phyloP scores from a whole-genome alignment of 1,140 invertebrate species.

The Leptonema lineaticorne region DNA sequence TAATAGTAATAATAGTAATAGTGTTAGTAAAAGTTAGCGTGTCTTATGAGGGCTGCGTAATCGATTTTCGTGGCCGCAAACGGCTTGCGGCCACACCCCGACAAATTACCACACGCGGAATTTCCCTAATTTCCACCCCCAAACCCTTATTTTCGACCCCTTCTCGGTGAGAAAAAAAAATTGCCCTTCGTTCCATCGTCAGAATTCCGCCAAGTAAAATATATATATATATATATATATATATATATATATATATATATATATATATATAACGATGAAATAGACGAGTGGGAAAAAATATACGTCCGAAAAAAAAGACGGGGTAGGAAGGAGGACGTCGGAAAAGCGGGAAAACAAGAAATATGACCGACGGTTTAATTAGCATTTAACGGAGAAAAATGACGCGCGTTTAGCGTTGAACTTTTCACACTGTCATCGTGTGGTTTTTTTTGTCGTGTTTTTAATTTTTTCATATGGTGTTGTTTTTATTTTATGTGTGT shows the following conservation, averaged over 20 bases:
- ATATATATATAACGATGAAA: too few relatives aligned
- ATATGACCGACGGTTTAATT: slow-evolving; percentile 20
- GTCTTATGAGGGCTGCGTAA: slow-evolving; percentile 12
- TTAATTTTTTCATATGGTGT: background rate
- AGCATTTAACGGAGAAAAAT: slow-evolving; percentile 25
- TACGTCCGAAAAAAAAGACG: too few relatives aligned
- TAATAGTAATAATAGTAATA: background rate
- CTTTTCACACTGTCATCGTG: slow-evolving; percentile 18
- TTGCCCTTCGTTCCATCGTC: too few relatives aligned
- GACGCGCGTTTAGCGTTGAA: background rate
- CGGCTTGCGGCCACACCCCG: slow-evolving; percentile 18
- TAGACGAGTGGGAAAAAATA: background rate
- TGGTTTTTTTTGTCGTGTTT: background rate
- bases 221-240: too few relatives aligned
- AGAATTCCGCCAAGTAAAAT: too few relatives aligned
- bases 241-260: too few relatives aligned
- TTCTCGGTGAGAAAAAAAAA: too few relatives aligned
- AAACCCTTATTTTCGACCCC: background rate
- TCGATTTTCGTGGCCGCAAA: slow-evolving; percentile 19
- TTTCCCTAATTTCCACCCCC: slow-evolving; percentile 7
- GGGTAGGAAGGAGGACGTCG: background rate
- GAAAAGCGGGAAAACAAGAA: too few relatives aligned
- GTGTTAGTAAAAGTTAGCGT: background rate
- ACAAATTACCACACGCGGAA: slow-evolving; percentile 19
- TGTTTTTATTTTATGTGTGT: background rate